Evolutionary conservation across 1,140 invertebrate species (phyloP), one percentile per base, ranked within the genome.

Genomic region (Pinna nobilis): DNA sequence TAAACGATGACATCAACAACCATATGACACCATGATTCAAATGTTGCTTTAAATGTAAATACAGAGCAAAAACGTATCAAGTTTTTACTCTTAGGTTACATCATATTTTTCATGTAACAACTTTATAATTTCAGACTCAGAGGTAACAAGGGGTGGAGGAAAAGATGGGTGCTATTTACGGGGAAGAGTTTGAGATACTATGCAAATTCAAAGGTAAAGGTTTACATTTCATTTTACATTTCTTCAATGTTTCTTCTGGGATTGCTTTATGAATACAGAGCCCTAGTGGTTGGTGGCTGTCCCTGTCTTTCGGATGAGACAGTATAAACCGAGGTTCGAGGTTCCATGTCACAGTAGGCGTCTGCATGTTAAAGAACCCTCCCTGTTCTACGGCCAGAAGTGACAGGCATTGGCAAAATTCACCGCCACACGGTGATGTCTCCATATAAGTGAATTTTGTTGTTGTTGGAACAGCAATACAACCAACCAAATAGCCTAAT

Each of bases 161-260:
- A 79, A 57, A 51, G 85, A 47, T 87, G 85, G 85, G 82, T 87
- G n/a, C 76, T 87, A 11, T 87, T 87, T 69, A 81, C 84, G 68
- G 83, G 84, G 0, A 77, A 66, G 44, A 71, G 69, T 75, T 49
- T 87, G 15, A 71, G 84, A 64, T 87, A 87, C 70, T 87, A 85
- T 67, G 67, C 61, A 18, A 81, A 75, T 66, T 66, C 78, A n/a
- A 86, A 77, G 74, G 85, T 87, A 71, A 55, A n/a, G n/a, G n/a
- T n/a, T n/a, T n/a, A 25, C 18, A 15, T 20, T 15, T 51, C 13
- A 20, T 49, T 35, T 18, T 9, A 4, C 18, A 1, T 44, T 50
- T 15, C 23, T 28, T 15, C 6, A 23, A 53, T 5, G 50, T 23
- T 53, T n/a, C 1, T 53, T 53, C 11, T 28, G 30, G 5, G 23